phyloP scores from a whole-genome alignment of 2,113 vertebrate genomes.

The Salvator merianae region DNA sequence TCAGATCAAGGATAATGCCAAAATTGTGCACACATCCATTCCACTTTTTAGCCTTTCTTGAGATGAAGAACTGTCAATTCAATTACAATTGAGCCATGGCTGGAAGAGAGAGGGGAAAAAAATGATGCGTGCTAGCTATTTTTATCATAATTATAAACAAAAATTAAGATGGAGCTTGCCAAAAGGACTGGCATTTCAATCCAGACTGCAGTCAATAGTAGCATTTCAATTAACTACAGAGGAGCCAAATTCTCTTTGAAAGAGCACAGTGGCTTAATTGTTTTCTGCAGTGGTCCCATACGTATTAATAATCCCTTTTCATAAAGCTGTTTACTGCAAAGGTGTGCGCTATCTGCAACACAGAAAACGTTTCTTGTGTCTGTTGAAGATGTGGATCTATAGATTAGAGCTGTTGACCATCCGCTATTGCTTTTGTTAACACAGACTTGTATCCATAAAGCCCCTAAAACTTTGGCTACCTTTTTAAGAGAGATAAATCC shows the following conservation, averaged over 20 bases:
- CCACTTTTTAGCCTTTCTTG: slow-evolving; percentile 51
- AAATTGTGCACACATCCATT: slow-evolving; percentile 50
- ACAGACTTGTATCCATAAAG: too few species aligned
- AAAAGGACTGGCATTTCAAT: not conserved
- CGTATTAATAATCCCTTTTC: not conserved
- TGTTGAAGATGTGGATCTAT: not conserved
- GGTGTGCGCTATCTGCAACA: not conserved
- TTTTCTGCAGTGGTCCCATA: not conserved
- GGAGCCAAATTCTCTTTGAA: not conserved
- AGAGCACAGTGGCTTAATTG: not conserved
- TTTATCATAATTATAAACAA: slow-evolving; percentile 4
- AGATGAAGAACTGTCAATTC: slow-evolving; percentile 41
- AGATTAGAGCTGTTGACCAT: not conserved
- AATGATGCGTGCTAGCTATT: not conserved
- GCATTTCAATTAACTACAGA: not conserved
- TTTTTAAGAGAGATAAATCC: too few species aligned
- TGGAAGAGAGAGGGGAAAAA: slow-evolving; percentile 6
- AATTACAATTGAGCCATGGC: slow-evolving; percentile 28
- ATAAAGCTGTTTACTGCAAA: not conserved
- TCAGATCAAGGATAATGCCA: slow-evolving; percentile 43
- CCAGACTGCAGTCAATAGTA: not conserved
- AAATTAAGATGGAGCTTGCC: not conserved
- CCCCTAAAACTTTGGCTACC: too few species aligned
- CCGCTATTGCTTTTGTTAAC: too few species aligned
- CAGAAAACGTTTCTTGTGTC: not conserved